Conservation (phyloP, 2,113 vertebrate genomes). For the Sturnus vulgaris region DNA sequence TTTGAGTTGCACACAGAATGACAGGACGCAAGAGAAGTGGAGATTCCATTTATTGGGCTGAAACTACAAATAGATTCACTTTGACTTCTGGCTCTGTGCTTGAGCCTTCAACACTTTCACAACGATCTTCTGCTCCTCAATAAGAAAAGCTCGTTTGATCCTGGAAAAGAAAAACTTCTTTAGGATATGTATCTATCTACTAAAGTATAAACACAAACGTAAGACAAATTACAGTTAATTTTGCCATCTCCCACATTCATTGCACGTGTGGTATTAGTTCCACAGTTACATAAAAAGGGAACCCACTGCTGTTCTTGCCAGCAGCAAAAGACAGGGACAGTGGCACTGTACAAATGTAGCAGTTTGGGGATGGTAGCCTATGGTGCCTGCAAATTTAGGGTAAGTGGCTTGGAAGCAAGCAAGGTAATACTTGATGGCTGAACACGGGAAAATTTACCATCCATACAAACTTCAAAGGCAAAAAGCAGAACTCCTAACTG, state of each 20-base stretch:
- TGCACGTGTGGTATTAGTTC: neutral
- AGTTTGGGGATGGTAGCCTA: neutral
- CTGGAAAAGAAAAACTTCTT: constrained; percentile 61
- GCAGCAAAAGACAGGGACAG: neutral
- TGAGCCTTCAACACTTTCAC: constrained; percentile 99
- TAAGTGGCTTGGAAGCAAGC: neutral
- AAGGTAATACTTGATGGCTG: neutral
- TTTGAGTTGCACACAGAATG: neutral
- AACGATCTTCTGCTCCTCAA: constrained; percentile 99
- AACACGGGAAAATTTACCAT: neutral
- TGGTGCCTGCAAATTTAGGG: neutral
- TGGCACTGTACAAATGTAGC: accelerated
- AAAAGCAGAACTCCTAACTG: neutral
- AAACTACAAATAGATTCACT: constrained; percentile 82
- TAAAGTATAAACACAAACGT: neutral
- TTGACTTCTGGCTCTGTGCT: constrained; percentile 98
- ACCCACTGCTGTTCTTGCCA: neutral
- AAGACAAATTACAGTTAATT: neutral
- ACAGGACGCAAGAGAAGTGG: constrained; percentile 6
- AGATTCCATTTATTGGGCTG: constrained; percentile 81
- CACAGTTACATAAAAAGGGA: neutral
- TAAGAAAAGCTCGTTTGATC: constrained; percentile 98
- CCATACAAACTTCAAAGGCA: neutral
- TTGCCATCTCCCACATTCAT: neutral
- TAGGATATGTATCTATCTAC: neutral